These are phyloP conservation scores for Hiodon alosoides DNA, from an alignment of 2,113 vertebrate genomes.

Conservation along the genomic window DNA sequence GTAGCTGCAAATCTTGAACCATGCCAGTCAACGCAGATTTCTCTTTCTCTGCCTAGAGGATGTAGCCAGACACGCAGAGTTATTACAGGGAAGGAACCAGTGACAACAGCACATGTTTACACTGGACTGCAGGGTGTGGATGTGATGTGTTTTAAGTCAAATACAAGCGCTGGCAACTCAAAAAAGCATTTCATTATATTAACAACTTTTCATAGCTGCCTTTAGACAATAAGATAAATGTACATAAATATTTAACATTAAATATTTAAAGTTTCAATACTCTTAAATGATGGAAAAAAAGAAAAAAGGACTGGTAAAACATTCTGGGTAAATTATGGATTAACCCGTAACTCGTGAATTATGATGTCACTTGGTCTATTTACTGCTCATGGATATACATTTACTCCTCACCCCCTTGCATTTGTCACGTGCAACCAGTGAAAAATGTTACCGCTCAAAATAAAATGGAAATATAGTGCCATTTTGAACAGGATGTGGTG, in stretches of 20 bases:
- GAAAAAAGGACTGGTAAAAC: not conserved
- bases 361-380: too few species aligned
- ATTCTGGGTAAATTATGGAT: not conserved
- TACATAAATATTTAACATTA: not conserved
- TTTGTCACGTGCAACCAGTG: too few species aligned
- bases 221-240: too few species aligned
- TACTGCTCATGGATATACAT: too few species aligned
- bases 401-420: too few species aligned
- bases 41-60: slow-evolving; percentile 64
- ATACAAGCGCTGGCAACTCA: too few species aligned
- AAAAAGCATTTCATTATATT: too few species aligned
- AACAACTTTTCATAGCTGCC: too few species aligned
- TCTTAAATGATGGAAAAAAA: not conserved
- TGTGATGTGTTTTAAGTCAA: not conserved
- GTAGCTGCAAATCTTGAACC: slow-evolving; percentile 67
- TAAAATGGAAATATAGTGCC: not conserved
- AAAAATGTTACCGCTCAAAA: too few species aligned
- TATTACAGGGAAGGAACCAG: not conserved
- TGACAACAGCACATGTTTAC: not conserved
- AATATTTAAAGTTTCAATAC: not conserved
- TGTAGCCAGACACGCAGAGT: not conserved
- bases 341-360: not conserved
- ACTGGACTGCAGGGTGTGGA: not conserved
- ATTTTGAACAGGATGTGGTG: not conserved
- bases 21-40: slow-evolving; percentile 57